Evolutionary conservation across 1,140 invertebrate genomes (phyloP).

Genomic region (Oppia nitens): DNA sequence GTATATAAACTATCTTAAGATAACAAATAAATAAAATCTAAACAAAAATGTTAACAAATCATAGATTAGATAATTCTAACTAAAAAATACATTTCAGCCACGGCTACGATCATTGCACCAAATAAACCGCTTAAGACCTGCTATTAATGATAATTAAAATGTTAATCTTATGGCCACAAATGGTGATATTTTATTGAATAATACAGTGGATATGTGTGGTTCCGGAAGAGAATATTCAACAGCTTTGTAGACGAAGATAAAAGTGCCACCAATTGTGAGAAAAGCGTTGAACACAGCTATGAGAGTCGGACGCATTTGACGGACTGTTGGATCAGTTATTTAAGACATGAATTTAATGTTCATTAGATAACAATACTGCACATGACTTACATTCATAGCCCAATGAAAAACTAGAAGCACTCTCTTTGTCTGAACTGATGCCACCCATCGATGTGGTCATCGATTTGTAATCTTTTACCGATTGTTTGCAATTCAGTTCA

Average conservation of each 20-base stretch:
- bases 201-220: constrained; percentile 11
- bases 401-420: background rate
- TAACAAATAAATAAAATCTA: too few relatives aligned
- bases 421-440: background rate
- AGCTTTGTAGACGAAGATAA: constrained; percentile 19
- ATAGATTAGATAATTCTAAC: constrained; percentile 13
- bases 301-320: background rate
- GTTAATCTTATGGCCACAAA: background rate
- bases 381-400: background rate
- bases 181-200: background rate
- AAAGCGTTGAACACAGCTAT: constrained; percentile 19
- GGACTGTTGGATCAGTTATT: background rate
- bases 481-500: background rate
- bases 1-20: too few relatives aligned
- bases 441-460: background rate
- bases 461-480: background rate
- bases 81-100: constrained; percentile 20
- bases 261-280: constrained; percentile 17
- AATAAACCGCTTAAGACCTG: constrained; percentile 16
- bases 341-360: background rate
- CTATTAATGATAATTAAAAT: background rate
- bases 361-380: background rate
- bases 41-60: too few relatives aligned
- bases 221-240: constrained; percentile 19
- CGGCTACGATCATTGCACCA: constrained; percentile 18